Evolutionary conservation across 1,140 invertebrate species (phyloP), one percentile per base, ranked within the genome.

Genomic region (Euborellia annulipes): DNA sequence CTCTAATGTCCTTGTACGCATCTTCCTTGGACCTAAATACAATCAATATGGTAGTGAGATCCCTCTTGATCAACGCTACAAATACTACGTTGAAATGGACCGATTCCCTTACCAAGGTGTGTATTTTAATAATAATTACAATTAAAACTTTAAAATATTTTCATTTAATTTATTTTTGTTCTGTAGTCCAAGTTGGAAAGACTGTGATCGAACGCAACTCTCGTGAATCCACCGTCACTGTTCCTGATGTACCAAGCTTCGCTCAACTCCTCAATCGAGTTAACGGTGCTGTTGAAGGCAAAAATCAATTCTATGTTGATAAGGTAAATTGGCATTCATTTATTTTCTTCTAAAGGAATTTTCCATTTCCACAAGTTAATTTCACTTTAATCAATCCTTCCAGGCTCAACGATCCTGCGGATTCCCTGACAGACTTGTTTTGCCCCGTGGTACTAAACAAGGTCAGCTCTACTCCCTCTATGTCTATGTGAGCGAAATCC

Each of bases 11-110:
- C 59, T 68, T 30, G 61, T 82, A 22, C 72, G 75, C 37, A 59
- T 82, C 16, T 83, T 78, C 67, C 53, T 83, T 27, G 79, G 76
- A 34, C 80, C 79, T 2, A 79, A 78, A 57, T 74, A 73, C 52
- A 71, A 79, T 46, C 63, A 66, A 44, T 61, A 72, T 46, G 69
- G 68, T 11, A 64, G 68, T 36, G 39, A 56, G 2, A 50, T 70
- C 2, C 53, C 67, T 23, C 57, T 72, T 13, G 53, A 55, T 23
- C 60, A 75, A 3, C 68, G 66, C 52, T 65, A 65, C 48, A 55
- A 66, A 48, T 72, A 76, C 54, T 82, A 79, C 52, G 70, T 80
- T 38, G 69, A 78, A 58, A 59, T 85, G 3, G 73, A 71, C 47
- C 60, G 59, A 32, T 70, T 62, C 54, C 53, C 62, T 0, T 41